phyloP scores from a whole-genome alignment of 2,113 vertebrate species.

The Pterocles orientalis region DNA sequence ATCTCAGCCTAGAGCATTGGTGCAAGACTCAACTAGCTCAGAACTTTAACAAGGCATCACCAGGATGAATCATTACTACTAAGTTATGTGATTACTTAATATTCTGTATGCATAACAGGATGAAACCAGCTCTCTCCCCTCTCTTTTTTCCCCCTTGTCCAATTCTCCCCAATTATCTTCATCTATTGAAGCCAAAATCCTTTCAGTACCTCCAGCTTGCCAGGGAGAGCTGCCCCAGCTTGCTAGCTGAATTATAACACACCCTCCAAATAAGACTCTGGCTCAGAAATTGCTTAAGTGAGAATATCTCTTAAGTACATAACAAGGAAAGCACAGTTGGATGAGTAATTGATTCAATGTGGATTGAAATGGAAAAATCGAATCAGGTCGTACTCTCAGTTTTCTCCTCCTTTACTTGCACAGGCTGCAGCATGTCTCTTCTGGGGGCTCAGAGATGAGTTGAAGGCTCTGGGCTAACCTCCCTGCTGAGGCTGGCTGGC shows the following conservation, averaged over 20 bases:
- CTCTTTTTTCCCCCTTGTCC: background rate
- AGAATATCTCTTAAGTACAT: background rate
- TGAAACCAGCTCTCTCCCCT: background rate
- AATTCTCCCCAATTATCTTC: background rate
- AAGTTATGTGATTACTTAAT: conserved; percentile 42
- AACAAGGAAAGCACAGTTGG: background rate
- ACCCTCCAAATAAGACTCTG: conserved; percentile 21
- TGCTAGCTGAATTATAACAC: conserved; percentile 47
- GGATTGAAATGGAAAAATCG: conserved; percentile 20
- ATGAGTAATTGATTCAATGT: conserved; percentile 18
- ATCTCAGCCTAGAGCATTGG: background rate
- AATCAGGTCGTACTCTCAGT: background rate
- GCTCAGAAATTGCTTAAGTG: background rate
- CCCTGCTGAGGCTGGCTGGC: background rate
- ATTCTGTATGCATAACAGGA: background rate
- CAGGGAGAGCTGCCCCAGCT: conserved; percentile 25
- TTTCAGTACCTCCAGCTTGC: conserved; percentile 40
- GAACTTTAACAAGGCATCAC: conserved; percentile 13
- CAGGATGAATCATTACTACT: conserved; percentile 40
- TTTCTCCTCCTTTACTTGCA: background rate
- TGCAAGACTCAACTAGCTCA: conserved; percentile 49
- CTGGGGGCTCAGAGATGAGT: background rate
- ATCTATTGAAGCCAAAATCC: conserved; percentile 28
- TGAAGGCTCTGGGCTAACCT: background rate
- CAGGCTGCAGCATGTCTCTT: background rate